Evolutionary conservation across 2,888 invertebrate genomes (phyloP).

Genomic region (Beris chalybata): DNA sequence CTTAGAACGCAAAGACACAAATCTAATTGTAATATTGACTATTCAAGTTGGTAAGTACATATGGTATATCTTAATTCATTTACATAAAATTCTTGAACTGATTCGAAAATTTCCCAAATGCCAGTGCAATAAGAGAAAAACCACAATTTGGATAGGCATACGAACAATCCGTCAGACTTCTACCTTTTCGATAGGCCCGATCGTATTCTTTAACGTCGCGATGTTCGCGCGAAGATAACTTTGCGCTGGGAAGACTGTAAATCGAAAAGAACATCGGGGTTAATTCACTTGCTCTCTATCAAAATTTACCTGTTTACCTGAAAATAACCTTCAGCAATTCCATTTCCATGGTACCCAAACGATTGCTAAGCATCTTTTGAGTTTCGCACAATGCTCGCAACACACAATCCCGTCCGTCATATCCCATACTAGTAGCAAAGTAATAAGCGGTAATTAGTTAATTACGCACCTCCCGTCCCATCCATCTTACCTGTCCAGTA

Average conservation of each 20-base stretch:
- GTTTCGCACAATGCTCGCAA: constrained; percentile 17
- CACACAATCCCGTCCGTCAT: constrained; percentile 17
- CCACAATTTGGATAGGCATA: no score
- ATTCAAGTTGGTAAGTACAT: no score
- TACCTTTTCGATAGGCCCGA: constrained; percentile 1
- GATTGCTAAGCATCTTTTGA: neutral
- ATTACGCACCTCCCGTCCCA: constrained; percentile 42
- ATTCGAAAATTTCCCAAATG: no score
- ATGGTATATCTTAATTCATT: no score
- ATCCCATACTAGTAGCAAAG: constrained; percentile 11
- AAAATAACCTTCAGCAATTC: constrained; percentile 15
- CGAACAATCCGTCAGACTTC: no score
- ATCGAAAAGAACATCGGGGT: neutral
- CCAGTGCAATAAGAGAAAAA: no score
- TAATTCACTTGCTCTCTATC: neutral
- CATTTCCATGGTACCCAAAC: constrained; percentile 12
- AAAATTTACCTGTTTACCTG: constrained; percentile 5
- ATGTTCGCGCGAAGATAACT: neutral
- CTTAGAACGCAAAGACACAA: no score
- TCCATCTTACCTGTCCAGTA: constrained; percentile 66
- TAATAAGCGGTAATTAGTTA: no score
- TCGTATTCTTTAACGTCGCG: constrained; percentile 9
- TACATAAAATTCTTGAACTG: no score
- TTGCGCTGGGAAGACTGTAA: neutral
- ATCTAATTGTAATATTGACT: no score